phyloP scores from a whole-genome alignment of 2,113 vertebrate species.

The Polypterus senegalus region DNA sequence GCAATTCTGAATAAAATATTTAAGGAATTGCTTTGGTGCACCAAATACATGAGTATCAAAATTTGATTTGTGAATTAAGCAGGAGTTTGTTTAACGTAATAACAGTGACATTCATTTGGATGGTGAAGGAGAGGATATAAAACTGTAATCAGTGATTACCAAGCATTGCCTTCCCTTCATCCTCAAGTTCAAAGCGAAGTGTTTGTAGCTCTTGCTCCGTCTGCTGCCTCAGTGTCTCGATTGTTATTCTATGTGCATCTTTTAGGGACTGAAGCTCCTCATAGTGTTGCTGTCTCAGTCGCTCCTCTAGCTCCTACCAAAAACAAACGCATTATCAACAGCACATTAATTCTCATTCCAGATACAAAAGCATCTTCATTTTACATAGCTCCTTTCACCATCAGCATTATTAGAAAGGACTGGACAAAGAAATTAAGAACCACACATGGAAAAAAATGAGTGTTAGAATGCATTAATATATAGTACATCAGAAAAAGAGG shows the following conservation, averaged over 20 bases:
- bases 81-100: neutral
- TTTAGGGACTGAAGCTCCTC: constrained; percentile 78
- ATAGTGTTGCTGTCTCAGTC: constrained; percentile 78
- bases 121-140: no score
- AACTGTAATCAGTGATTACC: constrained; percentile 42
- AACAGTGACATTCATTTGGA: no score
- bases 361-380: no score
- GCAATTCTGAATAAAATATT: no score
- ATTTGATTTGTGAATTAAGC: neutral
- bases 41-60: neutral
- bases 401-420: no score
- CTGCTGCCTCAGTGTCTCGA: constrained; percentile 85
- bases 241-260: constrained; percentile 81
- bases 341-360: no score
- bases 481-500: no score
- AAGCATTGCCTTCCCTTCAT: constrained; percentile 95
- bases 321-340: constrained; percentile 8
- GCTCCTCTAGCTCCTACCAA: constrained; percentile 74
- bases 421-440: no score
- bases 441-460: no score
- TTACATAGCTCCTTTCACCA: no score
- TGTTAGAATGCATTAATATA: no score
- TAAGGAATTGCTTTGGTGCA: no score
- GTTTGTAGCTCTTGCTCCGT: constrained; percentile 94
- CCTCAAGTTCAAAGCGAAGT: constrained; percentile 87